Base-by-base conservation (phyloP, 2,113 vertebrate genomes). In the Bujurquina vittata region DNA sequence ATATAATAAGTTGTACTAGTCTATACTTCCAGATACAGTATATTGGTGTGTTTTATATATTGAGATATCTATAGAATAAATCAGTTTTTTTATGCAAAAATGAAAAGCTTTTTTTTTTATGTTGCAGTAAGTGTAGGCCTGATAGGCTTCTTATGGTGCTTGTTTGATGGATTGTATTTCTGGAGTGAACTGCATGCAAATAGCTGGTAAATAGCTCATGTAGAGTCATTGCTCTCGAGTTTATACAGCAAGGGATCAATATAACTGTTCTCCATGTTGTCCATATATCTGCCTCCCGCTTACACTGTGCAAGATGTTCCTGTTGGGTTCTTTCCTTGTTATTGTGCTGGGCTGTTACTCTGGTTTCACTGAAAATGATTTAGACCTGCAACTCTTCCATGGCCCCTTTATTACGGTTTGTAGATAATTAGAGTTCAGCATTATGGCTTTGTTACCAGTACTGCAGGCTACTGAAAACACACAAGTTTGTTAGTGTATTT, bases 181-280 rank as follows among this genome's bases (percentile, higher is more conserved):
- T 74, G 20, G 56, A 61, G 40, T 56, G 40, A 77, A 56, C 54
- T 40, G 49, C 57, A 75, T 75, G 55, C 73, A 31, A n/a, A n/a
- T n/a, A n/a, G n/a, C 40, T 7, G 35, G 4, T 75, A 60, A 74
- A 58, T 65, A 49, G 35, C 18, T 54, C 76, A 65, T 55, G 11
- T 61, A 40, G 8, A 12, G 58, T 77, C 62, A 75, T 31, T 74
- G 54, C 54, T 65, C 59, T 86, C 40, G 43, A 61, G 69, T 65
- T 56, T 74, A 65, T 83, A 52, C 43, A 67, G 35, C 11, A 20
- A 40, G 17, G 23, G 29, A 80, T 77, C 62, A 61, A 26, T 75
- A 62, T 52, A 10, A 62, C 37, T 80, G 31, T 17, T 46, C 14
- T 60, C 7, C 8, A 49, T 62, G 12, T n/a, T 65, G 49, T 26